Evolutionary conservation across 2,888 invertebrate species (phyloP).

Genomic region (Piscicola geometra): DNA sequence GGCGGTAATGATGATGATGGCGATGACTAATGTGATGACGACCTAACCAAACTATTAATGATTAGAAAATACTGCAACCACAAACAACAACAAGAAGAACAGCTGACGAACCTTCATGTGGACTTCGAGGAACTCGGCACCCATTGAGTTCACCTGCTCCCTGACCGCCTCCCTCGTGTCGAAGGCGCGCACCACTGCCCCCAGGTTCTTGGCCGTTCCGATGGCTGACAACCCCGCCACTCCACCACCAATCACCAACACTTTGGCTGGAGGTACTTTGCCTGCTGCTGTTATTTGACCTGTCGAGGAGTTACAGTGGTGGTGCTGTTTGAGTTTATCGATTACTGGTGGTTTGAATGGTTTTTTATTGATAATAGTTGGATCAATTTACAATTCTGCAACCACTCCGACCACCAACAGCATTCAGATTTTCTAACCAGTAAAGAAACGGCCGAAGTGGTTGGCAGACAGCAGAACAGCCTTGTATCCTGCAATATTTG

Average conservation of each 20-base stretch:
- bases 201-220: slow-evolving; percentile 79
- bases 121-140: slow-evolving; percentile 79
- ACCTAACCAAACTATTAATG: too few species aligned
- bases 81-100: too few species aligned
- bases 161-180: slow-evolving; percentile 71
- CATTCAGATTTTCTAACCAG: slow-evolving; percentile 64
- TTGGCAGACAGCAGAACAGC: slow-evolving; percentile 84
- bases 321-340: too few species aligned
- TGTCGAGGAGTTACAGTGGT: slow-evolving; percentile 46
- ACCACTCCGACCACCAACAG: not conserved
- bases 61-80: too few species aligned
- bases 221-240: slow-evolving; percentile 82
- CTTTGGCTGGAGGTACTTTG: slow-evolving; percentile 81
- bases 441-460: slow-evolving; percentile 82
- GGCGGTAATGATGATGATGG: too few species aligned
- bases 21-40: too few species aligned
- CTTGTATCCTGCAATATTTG: slow-evolving; percentile 77
- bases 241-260: slow-evolving; percentile 80
- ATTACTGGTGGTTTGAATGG: too few species aligned
- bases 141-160: slow-evolving; percentile 71
- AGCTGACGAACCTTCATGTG: slow-evolving; percentile 67
- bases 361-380: too few species aligned
- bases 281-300: slow-evolving; percentile 84
- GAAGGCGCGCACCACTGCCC: slow-evolving; percentile 80
- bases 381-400: too few species aligned